These are phyloP conservation scores for Cremastinae sp. DNA, from an alignment of 2,888 invertebrate genomes.

Conservation along the genomic window DNA sequence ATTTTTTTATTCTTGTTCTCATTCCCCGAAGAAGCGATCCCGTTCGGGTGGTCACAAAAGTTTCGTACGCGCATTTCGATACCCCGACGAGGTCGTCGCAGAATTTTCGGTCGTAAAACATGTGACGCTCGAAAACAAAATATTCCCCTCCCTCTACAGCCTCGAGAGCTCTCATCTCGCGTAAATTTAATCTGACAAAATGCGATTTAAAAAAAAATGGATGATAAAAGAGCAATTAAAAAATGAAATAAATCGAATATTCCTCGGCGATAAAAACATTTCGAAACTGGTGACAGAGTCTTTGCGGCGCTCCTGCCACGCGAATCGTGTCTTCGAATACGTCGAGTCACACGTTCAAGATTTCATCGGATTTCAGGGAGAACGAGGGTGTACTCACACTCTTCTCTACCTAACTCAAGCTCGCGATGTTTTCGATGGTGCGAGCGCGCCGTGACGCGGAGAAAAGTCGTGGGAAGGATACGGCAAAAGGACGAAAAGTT, in stretches of 20 bases:
- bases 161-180: too few relatives aligned
- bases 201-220: too few relatives aligned
- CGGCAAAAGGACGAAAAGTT: constrained; percentile 26
- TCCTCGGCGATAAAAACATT: constrained; percentile 46
- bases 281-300: constrained; percentile 32
- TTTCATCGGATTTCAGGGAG: constrained; percentile 47
- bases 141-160: too few relatives aligned
- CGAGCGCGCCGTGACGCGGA: constrained; percentile 35
- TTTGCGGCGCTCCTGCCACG: constrained; percentile 34
- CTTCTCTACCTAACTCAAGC: neutral
- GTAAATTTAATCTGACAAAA: too few relatives aligned
- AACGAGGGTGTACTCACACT: constrained; percentile 6
- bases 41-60: constrained; percentile 8
- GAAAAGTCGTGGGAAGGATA: constrained; percentile 30
- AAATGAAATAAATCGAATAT: constrained; percentile 12
- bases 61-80: neutral
- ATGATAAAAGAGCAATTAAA: neutral
- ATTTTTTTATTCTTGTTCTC: constrained; percentile 6
- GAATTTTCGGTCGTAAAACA: too few relatives aligned
- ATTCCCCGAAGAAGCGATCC: neutral
- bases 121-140: too few relatives aligned
- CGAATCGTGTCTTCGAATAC: constrained; percentile 40
- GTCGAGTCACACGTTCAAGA: constrained; percentile 51
- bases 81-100: too few relatives aligned
- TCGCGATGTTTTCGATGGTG: constrained; percentile 34